Percentiles rank a stretch among this genome's conserved stretches.
Evolutionary conservation across 2,797 vertebrate species (phyloP).

Genomic region (Hoplostethus mediterraneus): DNA sequence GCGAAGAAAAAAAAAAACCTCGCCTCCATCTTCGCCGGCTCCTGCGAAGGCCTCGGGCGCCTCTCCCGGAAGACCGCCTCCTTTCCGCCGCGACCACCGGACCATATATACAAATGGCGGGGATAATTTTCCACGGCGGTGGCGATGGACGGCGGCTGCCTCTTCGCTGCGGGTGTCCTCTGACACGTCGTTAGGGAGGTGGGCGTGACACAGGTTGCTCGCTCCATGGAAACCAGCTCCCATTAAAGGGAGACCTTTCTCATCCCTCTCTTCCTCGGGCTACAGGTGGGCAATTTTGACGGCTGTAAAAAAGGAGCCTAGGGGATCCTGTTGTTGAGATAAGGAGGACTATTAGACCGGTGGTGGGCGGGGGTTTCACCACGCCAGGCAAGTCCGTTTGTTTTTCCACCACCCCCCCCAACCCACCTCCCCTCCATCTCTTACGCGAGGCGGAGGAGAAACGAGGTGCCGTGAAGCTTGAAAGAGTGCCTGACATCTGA

Average conservation of each 20-base stretch:
- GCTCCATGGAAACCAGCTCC: constrained; percentile 77
- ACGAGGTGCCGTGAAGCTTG: constrained; percentile 84
- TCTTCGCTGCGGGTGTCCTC: constrained; percentile 66
- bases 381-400: constrained; percentile 64
- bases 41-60: constrained; percentile 9
- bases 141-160: constrained; percentile 21
- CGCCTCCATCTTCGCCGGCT: background rate
- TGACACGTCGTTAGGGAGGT: constrained; percentile 74
- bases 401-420: constrained; percentile 53
- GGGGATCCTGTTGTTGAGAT: constrained; percentile 71
- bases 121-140: constrained; percentile 54
- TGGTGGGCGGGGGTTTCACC: constrained; percentile 13
- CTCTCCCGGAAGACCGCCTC: constrained; percentile 49
- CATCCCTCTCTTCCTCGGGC: constrained; percentile 44
- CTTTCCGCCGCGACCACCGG: constrained; percentile 38
- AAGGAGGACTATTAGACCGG: constrained; percentile 75
- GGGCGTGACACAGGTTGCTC: constrained; percentile 72
- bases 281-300: constrained; percentile 85
- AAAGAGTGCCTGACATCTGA: constrained; percentile 81
- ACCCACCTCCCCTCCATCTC: constrained; percentile 31
- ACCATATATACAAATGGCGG: constrained; percentile 58
- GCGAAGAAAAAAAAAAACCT: background rate
- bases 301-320: constrained; percentile 67
- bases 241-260: constrained; percentile 49
- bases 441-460: constrained; percentile 75